These are phyloP conservation scores for Lithosia quadra DNA, from an alignment of 2,888 invertebrate genomes.

Conservation along the genomic window DNA sequence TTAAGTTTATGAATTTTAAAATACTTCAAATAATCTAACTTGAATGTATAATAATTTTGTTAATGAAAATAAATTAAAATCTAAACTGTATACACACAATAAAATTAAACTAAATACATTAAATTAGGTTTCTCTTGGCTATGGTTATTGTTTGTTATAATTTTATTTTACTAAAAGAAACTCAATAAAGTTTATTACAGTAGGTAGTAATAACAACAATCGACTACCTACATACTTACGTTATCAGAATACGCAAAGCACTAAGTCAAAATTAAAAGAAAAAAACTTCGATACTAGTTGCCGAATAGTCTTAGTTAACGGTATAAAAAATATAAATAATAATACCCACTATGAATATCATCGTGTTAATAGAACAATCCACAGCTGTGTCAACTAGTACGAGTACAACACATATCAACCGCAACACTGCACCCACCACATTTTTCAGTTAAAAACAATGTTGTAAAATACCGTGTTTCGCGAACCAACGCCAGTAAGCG, in stretches of 20 bases:
- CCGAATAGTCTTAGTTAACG: conserved; percentile 12
- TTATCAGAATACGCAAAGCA: conserved; percentile 43
- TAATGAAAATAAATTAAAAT: not conserved
- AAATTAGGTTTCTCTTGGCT: not conserved
- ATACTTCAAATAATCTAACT: not conserved
- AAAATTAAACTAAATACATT: not conserved
- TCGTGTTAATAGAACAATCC: conserved; percentile 60
- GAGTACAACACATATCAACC: conserved; percentile 57
- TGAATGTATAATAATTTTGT: not conserved
- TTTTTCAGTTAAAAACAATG: conserved; percentile 63
- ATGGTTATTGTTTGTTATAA: not conserved
- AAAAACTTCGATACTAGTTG: conserved; percentile 17
- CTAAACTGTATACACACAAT: not conserved
- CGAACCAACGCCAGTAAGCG: conserved; percentile 55
- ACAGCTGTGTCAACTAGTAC: conserved; percentile 60
- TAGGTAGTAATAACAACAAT: conserved; percentile 37
- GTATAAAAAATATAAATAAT: conserved; percentile 30
- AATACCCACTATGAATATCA: conserved; percentile 72
- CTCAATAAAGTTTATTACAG: conserved; percentile 16
- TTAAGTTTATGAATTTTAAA: too few relatives aligned
- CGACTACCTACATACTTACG: conserved; percentile 34
- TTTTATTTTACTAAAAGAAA: conserved; percentile 20
- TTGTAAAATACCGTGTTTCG: conserved; percentile 55
- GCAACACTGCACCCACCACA: conserved; percentile 73
- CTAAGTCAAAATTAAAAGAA: conserved; percentile 24